Percentiles rank a stretch among this genome's conserved stretches.
Conservation (phyloP, 2,113 vertebrate genomes). For the Actenoides lindsayi region DNA sequence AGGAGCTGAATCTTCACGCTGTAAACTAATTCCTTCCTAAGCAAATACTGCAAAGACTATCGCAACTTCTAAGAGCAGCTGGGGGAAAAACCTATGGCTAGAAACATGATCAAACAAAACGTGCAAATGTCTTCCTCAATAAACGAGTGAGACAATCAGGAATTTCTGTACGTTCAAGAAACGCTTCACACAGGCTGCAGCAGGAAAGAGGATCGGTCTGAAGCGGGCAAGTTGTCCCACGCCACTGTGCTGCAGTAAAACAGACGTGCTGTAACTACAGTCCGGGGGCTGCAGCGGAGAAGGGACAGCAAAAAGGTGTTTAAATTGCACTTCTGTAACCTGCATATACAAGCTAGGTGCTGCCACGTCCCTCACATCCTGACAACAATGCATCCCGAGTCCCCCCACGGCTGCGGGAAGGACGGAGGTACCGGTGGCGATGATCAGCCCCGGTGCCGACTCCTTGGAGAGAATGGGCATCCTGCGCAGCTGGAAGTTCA, state of each 20-base stretch:
- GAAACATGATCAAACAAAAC: not conserved
- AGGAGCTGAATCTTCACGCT: not conserved
- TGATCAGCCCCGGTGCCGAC: constrained; percentile 92
- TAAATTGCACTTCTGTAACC: not conserved
- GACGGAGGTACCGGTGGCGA: constrained; percentile 86
- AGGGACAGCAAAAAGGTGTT: not conserved
- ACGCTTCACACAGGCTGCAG: rapidly evolving
- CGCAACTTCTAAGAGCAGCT: not conserved
- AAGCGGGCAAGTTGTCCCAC: not conserved
- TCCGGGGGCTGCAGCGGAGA: not conserved
- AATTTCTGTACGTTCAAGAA: not conserved
- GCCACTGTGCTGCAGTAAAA: not conserved
- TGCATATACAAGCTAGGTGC: not conserved
- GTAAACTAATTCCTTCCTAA: not conserved
- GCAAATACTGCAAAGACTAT: not conserved
- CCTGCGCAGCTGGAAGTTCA: constrained; percentile 92
- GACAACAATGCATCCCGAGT: not conserved
- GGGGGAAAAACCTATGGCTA: not conserved
- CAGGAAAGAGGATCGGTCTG: not conserved
- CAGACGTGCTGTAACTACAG: not conserved
- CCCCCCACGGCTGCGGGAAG: rapidly evolving
- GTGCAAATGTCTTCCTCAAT: not conserved
- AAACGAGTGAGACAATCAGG: not conserved
- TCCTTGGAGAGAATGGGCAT: constrained; percentile 97
- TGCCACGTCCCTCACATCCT: not conserved